Evolutionary conservation across 2,113 vertebrate species (phyloP), one percentile per base, ranked within the genome.

Genomic region (Clarias gariepinus): DNA sequence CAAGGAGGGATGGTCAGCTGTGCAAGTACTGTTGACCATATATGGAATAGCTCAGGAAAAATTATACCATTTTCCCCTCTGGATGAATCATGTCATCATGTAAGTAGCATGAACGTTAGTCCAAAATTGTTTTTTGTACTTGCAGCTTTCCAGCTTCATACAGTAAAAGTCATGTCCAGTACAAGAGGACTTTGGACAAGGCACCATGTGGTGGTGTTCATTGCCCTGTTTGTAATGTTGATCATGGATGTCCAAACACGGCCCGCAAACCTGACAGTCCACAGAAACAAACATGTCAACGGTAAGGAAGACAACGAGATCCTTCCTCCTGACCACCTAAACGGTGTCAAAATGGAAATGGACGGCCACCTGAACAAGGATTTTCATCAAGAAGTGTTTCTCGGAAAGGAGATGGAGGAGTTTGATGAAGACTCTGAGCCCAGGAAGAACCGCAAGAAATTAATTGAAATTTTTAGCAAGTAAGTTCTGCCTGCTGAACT

Each of bases 351-450:
- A 85, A 90, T 99, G 94, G 98, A 99, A 92, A 95, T 96, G 96
- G 98, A 99, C 0, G 98, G 98, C 0, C 97, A 98, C 63, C 96
- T 99, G 2, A 99, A 99, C 92, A 97, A 95, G 87, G 98, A 97
- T 52, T 99, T 99, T 87, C 98, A 98, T 64, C 97, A 99, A 87
- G 98, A 99, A 85, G 97, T 99, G 61, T 99, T 99, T 88, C 94
- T 99, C 66, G 98, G 98, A 0, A 97, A 96, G 69, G 97, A 98
- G 10, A 94, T 96, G 79, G 97, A 97, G 10, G 97, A 97, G 61
- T 99, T 99, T 28, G 97, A 98, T 0, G 98, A 98, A 86, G 97
- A 98, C 9, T 95, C 97, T 0, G 97, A 98, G 82, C 98, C 98
- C 0, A 92, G 95, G 2, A 95, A 93, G 79, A 99, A 98, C 89